Base-by-base conservation (phyloP, 2,797 vertebrate genomes). In the Acestrorhynchus altus region DNA sequence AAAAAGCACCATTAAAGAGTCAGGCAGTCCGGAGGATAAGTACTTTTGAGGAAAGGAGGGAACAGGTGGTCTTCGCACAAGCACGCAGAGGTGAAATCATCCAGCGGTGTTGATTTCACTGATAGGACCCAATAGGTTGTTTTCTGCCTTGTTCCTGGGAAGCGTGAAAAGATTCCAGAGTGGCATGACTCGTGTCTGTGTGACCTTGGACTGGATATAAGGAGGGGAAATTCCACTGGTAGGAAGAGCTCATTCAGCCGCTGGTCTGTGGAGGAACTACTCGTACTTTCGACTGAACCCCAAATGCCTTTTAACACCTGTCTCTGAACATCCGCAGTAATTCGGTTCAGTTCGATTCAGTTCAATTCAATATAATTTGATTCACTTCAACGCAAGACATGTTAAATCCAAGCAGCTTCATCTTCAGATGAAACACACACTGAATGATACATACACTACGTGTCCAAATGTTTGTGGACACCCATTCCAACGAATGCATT, bases 41-140 rank as follows among this genome's bases (percentile, higher is more conserved):
- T 8, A 56, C 60, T 69, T n/a, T 56, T 18, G 74, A 64, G 73
- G 71, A 78, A 64, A 76, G 61, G 69, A 54, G 22, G 10, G 87
- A 92, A 92, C 92, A 93, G 92, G 93, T 94, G 92, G 92, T 89
- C 90, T 89, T 89, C 84, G 89, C 79, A 72, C 83, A 72, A 80
- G 79, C 74, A 71, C 79, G 64, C n/a, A 47, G 8, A 78, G 80
- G 84, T 89, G 84, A 90, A 91, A 89, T 93, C 90, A 87, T 77
- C 73, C 77, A n/a, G 63, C 82, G 89, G 90, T 87, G 89, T 90
- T 88, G 91, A 91, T 93, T 94, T 92, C 91, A 91, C 85, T 28
- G 90, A 92, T 92, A 92, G 83, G 57, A 51, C 64, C 79, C 76
- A 63, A 63, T 85, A 87, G 89, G 89, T 93, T 90, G 88, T 91